phyloP scores from a whole-genome alignment of 2,888 invertebrate genomes.

The Erebia aethiops region DNA sequence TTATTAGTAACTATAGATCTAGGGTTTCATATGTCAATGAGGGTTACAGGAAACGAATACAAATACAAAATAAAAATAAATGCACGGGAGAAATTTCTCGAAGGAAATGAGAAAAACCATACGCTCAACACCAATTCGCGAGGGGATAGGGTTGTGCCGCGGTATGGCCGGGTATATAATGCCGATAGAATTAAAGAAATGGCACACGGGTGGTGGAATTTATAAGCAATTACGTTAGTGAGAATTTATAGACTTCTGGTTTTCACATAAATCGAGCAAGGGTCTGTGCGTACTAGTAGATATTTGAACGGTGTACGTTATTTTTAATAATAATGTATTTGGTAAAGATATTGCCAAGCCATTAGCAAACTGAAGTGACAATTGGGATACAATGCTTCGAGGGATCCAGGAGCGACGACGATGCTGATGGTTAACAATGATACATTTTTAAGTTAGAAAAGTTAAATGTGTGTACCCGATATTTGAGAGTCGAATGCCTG shows the following conservation, averaged over 20 bases:
- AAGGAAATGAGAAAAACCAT: conserved; percentile 49
- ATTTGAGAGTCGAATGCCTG: too few relatives aligned
- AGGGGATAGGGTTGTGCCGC: conserved; percentile 36
- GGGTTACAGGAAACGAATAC: conserved; percentile 76
- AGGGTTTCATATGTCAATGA: neutral
- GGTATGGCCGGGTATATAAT: conserved; percentile 27
- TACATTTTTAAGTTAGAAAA: too few relatives aligned
- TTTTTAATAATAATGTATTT: too few relatives aligned
- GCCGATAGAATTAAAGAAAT: conserved; percentile 41
- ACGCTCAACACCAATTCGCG: conserved; percentile 39
- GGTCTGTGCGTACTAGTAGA: neutral
- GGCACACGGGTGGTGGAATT: conserved; percentile 32
- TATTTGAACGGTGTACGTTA: neutral
- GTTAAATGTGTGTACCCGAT: too few relatives aligned
- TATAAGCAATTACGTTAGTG: conserved; percentile 38
- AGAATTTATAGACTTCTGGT: conserved; percentile 36
- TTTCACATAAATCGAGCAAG: conserved; percentile 16
- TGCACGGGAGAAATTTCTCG: conserved; percentile 59
- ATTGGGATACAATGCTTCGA: too few relatives aligned
- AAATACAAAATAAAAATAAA: conserved; percentile 78
- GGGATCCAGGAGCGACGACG: too few relatives aligned
- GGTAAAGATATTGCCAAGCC: too few relatives aligned
- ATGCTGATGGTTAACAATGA: too few relatives aligned
- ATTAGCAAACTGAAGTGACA: too few relatives aligned
- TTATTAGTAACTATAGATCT: too few relatives aligned